A percentile compares a stretch with the other conserved stretches of the same genome.
phyloP scores from a whole-genome alignment of 2,113 vertebrate species.

The Petroica traversi region DNA sequence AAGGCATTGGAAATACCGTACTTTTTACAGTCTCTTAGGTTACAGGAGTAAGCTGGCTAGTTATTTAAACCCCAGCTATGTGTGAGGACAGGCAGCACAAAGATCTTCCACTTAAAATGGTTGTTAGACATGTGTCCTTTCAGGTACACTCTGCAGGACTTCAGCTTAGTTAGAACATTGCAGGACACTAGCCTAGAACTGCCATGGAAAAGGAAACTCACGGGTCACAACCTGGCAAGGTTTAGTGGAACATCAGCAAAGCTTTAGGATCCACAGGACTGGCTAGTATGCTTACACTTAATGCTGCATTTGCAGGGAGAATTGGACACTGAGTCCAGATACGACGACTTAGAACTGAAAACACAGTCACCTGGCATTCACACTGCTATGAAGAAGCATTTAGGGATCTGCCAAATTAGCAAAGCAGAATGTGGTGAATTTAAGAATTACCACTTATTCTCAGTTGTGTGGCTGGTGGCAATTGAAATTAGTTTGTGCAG shows the following conservation, averaged over 20 bases:
- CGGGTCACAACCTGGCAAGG: background rate
- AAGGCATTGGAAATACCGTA: background rate
- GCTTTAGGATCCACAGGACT: background rate
- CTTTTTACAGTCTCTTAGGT: background rate
- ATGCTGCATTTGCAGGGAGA: background rate
- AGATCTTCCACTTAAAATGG: background rate
- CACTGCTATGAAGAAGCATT: background rate
- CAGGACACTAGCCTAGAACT: background rate
- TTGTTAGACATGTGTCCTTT: background rate
- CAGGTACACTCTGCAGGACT: background rate
- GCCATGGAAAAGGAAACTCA: background rate
- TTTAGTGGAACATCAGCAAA: background rate
- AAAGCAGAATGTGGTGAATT: background rate
- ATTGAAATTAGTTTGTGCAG: background rate
- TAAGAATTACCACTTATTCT: background rate
- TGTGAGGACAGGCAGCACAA: background rate
- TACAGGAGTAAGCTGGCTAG: background rate
- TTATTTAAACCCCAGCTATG: background rate
- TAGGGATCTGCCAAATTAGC: background rate
- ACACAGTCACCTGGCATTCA: background rate
- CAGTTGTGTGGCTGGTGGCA: background rate
- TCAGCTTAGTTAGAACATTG: background rate
- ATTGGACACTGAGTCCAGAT: background rate
- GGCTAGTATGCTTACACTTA: background rate
- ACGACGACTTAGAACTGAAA: fast-evolving